These are phyloP conservation scores for Enteromius unitaeniatus DNA, from an alignment of 2,797 vertebrate genomes.

Conservation along the genomic window DNA sequence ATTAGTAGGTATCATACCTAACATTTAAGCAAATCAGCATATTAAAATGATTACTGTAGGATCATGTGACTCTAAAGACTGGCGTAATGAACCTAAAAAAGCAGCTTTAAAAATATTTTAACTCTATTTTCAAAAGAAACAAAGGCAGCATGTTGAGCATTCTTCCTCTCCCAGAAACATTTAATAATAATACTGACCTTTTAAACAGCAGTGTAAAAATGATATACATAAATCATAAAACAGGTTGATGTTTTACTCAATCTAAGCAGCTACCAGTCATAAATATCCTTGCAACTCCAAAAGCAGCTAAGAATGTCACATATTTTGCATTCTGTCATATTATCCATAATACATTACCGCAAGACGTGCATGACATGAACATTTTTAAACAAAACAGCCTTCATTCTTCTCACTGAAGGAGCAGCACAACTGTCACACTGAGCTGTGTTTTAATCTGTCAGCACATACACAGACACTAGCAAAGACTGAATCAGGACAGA, in stretches of 20 bases:
- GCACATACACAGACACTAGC: constrained; percentile 2
- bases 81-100: background rate
- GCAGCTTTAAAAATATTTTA: background rate
- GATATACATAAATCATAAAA: background rate
- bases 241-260: background rate
- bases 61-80: background rate
- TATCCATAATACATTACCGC: constrained; percentile 3
- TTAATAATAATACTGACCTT: background rate
- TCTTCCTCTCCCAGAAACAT: too few relatives aligned
- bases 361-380: background rate
- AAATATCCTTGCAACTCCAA: background rate
- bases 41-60: background rate
- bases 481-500: constrained; percentile 17
- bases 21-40: background rate
- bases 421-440: constrained; percentile 14
- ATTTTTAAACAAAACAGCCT: constrained; percentile 10
- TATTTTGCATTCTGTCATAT: constrained; percentile 17
- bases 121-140: background rate
- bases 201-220: background rate
- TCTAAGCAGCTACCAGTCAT: background rate
- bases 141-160: background rate
- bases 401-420: constrained; percentile 23
- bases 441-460: constrained; percentile 47
- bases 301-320: background rate
- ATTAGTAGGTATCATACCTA: too few relatives aligned